Evolutionary conservation across 64 coral and sea anemone species (phyloP), one percentile per base, ranked within the genome.

Genomic region (Montipora efflorescens): DNA sequence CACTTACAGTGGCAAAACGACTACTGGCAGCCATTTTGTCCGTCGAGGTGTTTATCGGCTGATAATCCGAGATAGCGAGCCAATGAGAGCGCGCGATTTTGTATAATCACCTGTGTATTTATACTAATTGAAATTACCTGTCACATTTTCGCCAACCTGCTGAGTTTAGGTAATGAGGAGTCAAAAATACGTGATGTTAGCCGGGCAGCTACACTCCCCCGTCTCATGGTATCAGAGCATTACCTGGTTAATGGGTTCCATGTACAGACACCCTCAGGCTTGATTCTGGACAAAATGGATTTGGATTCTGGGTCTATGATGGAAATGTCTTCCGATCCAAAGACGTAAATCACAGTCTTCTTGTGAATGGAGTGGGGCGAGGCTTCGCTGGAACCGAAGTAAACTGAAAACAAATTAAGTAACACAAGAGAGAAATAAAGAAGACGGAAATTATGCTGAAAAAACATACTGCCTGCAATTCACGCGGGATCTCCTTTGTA

Each of bases 281-380:
- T 62, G 53, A 90, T 90, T 5, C 58, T 90, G 4, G 74, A 46
- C 74, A 67, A 58, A 16, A 90, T 20, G 2, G 3, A 7, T 90
- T 90, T 77, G 53, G 21, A 19, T 55, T 48, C 47, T 36, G 87
- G 87, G 10, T 90, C 87, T 78, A 90, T 90, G 20, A 90, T 78
- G 51, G 62, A 78, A 48, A 90, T 75, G 20, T 47, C 75, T 21
- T 90, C 52, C 8, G 68, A 62, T 64, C 87, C 87, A 58, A 90
- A 75, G 5, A 90, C 74, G 71, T 90, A 90, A 78, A 90, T 8
- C 21, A 59, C 4, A 61, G 12, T 61, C 9, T 15, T 55, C 8
- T 13, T 55, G 4, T 14, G 20, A 11, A 25, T 8, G 5, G 28
- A 28, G 2, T 5, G 3, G 50, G 7, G 8, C 4, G 79, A 1